Conservation (phyloP, 92 coral and sea anemone species). For the Galaxea fascicularis region DNA sequence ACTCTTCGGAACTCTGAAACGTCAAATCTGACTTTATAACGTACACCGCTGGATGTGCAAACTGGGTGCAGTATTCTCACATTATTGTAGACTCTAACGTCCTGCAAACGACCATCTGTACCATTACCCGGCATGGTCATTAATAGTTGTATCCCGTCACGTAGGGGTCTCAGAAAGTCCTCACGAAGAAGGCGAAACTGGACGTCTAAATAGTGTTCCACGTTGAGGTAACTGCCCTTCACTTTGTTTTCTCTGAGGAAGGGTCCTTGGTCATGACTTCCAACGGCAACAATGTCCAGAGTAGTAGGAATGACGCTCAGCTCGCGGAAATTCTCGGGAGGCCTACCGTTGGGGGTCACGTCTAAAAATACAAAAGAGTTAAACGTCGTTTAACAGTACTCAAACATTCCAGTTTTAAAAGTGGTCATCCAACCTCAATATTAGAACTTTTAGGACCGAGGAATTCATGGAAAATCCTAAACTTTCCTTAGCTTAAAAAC, state of each 20-base stretch:
- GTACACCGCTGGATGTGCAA: slow-evolving; percentile 76
- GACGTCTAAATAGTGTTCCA: slow-evolving; percentile 91
- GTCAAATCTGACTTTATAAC: slow-evolving; percentile 79
- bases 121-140: slow-evolving; percentile 36
- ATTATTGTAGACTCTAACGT: slow-evolving; percentile 82
- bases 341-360: slow-evolving; percentile 54
- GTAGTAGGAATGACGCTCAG: slow-evolving; percentile 80
- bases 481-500: too few species aligned
- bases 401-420: too few species aligned
- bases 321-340: slow-evolving; percentile 89
- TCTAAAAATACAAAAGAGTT: background rate
- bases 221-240: slow-evolving; percentile 71
- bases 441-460: too few species aligned
- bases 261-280: slow-evolving; percentile 54
- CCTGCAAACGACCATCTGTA: slow-evolving; percentile 46
- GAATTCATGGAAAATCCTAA: too few species aligned
- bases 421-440: too few species aligned
- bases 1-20: slow-evolving; percentile 62
- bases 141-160: slow-evolving; percentile 80
- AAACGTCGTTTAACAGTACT: background rate
- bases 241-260: slow-evolving; percentile 78
- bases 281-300: slow-evolving; percentile 69
- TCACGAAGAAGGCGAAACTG: slow-evolving; percentile 96
- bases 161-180: slow-evolving; percentile 89
- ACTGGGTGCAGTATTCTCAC: slow-evolving; percentile 69